Base-by-base conservation (phyloP, 2,888 invertebrate species). In the Cataglyphis albicans region DNA sequence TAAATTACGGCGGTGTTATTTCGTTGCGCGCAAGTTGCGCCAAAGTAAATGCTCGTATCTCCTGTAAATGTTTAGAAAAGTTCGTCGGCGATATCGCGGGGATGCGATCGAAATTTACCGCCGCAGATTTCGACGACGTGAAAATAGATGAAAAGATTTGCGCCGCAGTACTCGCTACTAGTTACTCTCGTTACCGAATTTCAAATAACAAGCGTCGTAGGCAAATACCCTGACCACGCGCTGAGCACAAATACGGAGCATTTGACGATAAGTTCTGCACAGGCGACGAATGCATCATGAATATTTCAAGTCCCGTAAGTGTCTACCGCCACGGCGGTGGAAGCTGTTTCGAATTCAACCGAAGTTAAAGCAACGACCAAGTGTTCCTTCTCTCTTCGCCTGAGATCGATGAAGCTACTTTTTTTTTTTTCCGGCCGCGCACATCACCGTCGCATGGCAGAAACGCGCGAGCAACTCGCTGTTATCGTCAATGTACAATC, bases 251-350 rank as follows among this genome's bases (percentile, higher is more conserved):
- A 76, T 41, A 72, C 35, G 57, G 21, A 57, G 59, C 72, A 32
- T 21, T 41, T 25, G 32, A 41, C 72, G 29, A 15, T 59, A 70
- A 70, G 72, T 32, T 35, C 32, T 15, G 76, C 38, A 4, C 52
- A 44, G 35, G 73, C 61, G 67, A 12, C 25, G 81, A 83, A 85
- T 87, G 86, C 76, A 86, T 84, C 88, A 92, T 92, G 92, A 92
- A 93, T 93, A 92, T 93, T 92, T 92, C 88, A 92, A 84, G 55
- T 72, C 59, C 67, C 72, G 85, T 91, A 92, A 91, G 92, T 91
- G 87, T 92, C 89, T 85, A 81, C 81, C 78, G 72, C 81, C 85
- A 29, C 84, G 80, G 72, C 86, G 86, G 84, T 68, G 52, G 68
- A 84, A 84, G 83, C 75, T 86, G 85, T 85, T 92, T 89, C 87